These are phyloP conservation scores for Colistium nudipinnis DNA, from an alignment of 2,113 vertebrate species.

Conservation along the genomic window DNA sequence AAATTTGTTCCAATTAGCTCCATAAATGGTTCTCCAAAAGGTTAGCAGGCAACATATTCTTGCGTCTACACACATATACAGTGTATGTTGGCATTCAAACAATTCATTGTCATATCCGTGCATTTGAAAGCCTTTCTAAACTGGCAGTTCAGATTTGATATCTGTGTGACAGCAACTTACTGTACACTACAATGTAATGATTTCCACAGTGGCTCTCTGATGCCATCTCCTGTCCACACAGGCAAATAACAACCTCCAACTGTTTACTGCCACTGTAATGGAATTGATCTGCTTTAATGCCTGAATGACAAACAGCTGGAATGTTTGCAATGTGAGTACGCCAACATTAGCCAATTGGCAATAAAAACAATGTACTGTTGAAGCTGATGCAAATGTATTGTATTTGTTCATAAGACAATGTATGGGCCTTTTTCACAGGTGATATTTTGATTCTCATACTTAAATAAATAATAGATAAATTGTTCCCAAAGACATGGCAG, in stretches of 20 bases:
- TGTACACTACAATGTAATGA: too few species aligned
- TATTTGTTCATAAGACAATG: too few species aligned
- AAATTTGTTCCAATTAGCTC: background rate
- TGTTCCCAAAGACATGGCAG: too few species aligned
- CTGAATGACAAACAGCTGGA: background rate
- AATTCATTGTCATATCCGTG: background rate
- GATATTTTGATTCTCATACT: too few species aligned
- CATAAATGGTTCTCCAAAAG: constrained; percentile 6
- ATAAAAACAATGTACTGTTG: too few species aligned
- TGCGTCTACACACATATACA: background rate
- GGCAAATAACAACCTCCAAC: constrained; percentile 4
- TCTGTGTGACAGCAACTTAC: background rate
- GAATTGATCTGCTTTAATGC: too few species aligned
- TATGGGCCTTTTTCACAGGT: too few species aligned
- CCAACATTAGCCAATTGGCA: too few species aligned
- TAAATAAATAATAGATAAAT: too few species aligned
- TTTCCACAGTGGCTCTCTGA: constrained; percentile 25
- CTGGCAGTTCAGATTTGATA: background rate
- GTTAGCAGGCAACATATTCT: constrained; percentile 16
- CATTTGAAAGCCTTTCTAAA: background rate
- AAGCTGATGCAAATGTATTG: too few species aligned
- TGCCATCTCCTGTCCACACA: constrained; percentile 69
- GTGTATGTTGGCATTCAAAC: background rate
- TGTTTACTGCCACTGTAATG: background rate
- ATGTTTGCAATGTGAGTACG: background rate